phyloP scores from a whole-genome alignment of 2,888 invertebrate genomes.

The Phania funesta region DNA sequence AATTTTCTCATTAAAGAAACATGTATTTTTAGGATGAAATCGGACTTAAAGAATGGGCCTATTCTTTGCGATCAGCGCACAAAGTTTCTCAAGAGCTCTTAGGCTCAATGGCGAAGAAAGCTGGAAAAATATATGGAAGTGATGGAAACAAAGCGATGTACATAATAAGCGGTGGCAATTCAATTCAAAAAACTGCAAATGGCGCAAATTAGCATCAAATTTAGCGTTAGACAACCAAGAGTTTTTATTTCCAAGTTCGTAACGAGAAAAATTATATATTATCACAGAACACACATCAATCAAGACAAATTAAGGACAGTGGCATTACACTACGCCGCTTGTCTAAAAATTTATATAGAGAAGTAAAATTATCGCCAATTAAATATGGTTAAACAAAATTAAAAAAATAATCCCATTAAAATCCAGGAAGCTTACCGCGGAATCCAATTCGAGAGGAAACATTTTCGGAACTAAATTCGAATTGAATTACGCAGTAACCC shows the following conservation, averaged over 20 bases:
- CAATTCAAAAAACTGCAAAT: constrained; percentile 72
- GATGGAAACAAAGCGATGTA: constrained; percentile 78
- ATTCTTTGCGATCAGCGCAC: constrained; percentile 96
- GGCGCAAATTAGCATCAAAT: constrained; percentile 73
- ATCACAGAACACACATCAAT: constrained; percentile 43
- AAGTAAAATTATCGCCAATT: constrained; percentile 60
- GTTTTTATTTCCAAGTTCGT: constrained; percentile 57
- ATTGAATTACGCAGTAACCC: too few relatives aligned
- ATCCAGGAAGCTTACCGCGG: too few relatives aligned
- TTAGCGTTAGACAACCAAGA: constrained; percentile 50
- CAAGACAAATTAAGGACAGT: constrained; percentile 9
- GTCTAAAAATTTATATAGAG: constrained; percentile 36
- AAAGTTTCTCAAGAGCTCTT: constrained; percentile 97
- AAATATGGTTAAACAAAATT: constrained; percentile 50
- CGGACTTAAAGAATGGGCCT: constrained; percentile 98
- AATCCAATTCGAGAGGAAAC: too few relatives aligned
- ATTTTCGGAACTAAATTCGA: too few relatives aligned
- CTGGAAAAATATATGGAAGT: constrained; percentile 99
- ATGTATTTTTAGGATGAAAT: constrained; percentile 99
- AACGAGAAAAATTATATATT: constrained; percentile 41
- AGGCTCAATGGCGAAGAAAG: constrained; percentile 98
- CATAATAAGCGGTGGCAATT: constrained; percentile 71
- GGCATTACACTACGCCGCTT: constrained; percentile 24
- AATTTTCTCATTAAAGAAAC: too few relatives aligned
- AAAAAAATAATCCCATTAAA: constrained; percentile 50